phyloP scores from a whole-genome alignment of 2,888 invertebrate species.

The Serripes groenlandicus region DNA sequence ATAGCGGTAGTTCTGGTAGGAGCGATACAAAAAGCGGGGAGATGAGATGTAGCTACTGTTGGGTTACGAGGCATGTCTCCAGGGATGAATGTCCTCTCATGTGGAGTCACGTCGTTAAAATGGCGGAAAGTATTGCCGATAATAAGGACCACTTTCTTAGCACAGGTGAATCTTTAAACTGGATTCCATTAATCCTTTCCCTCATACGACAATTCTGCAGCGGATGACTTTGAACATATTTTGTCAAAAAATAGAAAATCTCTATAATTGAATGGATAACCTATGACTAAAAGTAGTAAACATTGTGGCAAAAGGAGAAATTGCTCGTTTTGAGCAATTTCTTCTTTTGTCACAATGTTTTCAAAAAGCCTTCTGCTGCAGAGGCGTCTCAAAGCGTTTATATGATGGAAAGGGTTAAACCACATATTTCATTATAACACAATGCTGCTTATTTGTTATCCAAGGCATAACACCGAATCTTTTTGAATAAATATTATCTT shows the following conservation, averaged over 20 bases:
- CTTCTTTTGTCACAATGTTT: too few species aligned
- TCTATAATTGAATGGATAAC: too few species aligned
- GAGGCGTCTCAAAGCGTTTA: too few species aligned
- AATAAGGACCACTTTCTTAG: slow-evolving; percentile 22
- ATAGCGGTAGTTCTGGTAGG: slow-evolving; percentile 3
- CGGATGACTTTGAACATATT: background rate
- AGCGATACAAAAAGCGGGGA: slow-evolving; percentile 22
- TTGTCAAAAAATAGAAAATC: background rate
- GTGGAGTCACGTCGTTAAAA: slow-evolving; percentile 79
- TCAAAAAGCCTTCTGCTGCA: too few species aligned
- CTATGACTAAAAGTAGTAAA: too few species aligned
- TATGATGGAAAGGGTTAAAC: too few species aligned
- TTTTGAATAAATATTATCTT: too few species aligned
- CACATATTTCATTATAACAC: too few species aligned
- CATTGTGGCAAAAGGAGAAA: background rate
- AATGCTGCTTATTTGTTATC: too few species aligned
- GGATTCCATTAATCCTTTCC: background rate
- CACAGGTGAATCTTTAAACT: background rate
- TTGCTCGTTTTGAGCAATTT: background rate
- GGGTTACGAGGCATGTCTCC: slow-evolving; percentile 81
- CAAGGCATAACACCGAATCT: too few species aligned
- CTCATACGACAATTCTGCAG: background rate
- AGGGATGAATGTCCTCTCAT: slow-evolving; percentile 76
- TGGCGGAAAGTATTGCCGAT: slow-evolving; percentile 67
- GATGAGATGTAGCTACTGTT: slow-evolving; percentile 73